A percentile compares a stretch with the other conserved stretches of the same genome.
phyloP scores from a whole-genome alignment of 2,113 vertebrate genomes.

The Corydoras maculifer region DNA sequence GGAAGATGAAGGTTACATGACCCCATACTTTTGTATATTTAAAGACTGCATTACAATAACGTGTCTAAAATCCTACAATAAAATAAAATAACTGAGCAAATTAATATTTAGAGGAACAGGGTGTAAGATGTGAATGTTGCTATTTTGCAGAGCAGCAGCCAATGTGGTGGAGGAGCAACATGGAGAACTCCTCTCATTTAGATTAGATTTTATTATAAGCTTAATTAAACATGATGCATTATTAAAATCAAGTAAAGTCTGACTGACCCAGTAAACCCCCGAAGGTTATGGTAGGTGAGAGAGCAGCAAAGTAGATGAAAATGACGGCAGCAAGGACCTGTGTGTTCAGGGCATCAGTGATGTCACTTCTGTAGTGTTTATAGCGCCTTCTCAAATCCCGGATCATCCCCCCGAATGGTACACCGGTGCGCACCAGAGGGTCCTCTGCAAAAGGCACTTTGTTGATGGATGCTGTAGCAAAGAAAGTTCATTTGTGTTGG shows the following conservation, averaged over 20 bases:
- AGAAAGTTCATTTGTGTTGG: neutral
- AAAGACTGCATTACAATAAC: neutral
- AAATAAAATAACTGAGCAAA: too few relatives aligned
- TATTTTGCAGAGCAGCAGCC: too few relatives aligned
- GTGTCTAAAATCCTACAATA: too few relatives aligned
- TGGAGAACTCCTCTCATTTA: too few relatives aligned
- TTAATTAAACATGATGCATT: neutral
- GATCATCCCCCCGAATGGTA: conserved; percentile 80
- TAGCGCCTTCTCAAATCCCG: conserved; percentile 80
- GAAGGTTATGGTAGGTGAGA: conserved; percentile 90
- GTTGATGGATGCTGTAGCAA: conserved; percentile 43
- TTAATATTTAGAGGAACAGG: too few relatives aligned
- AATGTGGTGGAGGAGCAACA: too few relatives aligned
- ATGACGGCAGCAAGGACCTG: conserved; percentile 88
- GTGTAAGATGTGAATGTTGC: too few relatives aligned
- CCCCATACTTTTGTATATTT: conserved; percentile 1
- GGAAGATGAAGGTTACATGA: neutral
- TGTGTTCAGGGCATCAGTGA: conserved; percentile 77
- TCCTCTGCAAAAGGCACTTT: conserved; percentile 61
- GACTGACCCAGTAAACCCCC: conserved; percentile 82
- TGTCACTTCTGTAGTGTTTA: conserved; percentile 82
- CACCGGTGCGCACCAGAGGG: conserved; percentile 73
- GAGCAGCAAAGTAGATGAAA: conserved; percentile 95
- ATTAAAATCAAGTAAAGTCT: conserved; percentile 7
- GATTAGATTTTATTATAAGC: too few relatives aligned